Base-by-base conservation (phyloP, 1,140 invertebrate species). In the Meteorus sp. region DNA sequence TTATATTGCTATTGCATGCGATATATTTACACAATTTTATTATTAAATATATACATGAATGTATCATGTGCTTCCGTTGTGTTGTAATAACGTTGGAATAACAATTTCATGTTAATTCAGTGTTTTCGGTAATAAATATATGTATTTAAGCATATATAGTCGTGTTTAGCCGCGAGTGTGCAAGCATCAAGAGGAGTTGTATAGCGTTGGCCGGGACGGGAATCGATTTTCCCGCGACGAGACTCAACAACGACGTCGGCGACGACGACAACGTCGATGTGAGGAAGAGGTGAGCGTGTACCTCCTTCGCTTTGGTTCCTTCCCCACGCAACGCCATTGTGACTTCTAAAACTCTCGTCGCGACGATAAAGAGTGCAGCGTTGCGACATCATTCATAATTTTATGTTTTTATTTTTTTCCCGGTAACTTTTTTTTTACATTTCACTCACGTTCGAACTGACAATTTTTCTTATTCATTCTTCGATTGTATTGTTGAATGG, bases 141-240 rank as follows among this genome's bases (percentile, higher is more conserved):
- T n/a, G n/a, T n/a, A n/a, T n/a, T n/a, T n/a, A n/a, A n/a, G n/a
- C n/a, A 47, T n/a, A 22, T 47, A 47, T 7, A 7, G 5, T 5
- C 9, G 17, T 22, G 5, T 47, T n/a, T 47, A 25, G 19, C 15
- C 8, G n/a, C 8, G 22, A 9, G 22, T 11, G 44, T 47, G 44
- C 44, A 47, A 29, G 27, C 9, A n/a, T n/a, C n/a, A n/a, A 13
- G 35, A 39, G 35, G 4, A 7, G 13, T 8, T 39, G 13, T 39
- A 39, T 22, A 44, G 19, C 37, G 22, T 55, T 19, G 9, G 35
- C n/a, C 39, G 41, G 54, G 13, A n/a, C 45, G 50, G 53, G 50
- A 61, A 61, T 61, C 59, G 59, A 61, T 61, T 56, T 61, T 61
- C 53, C 58, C 58, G 27, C 59, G 58, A 29, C 27, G 27, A 33